Evolutionary conservation across 2,113 vertebrate species (phyloP).

Genomic region (Loxodonta africana): DNA sequence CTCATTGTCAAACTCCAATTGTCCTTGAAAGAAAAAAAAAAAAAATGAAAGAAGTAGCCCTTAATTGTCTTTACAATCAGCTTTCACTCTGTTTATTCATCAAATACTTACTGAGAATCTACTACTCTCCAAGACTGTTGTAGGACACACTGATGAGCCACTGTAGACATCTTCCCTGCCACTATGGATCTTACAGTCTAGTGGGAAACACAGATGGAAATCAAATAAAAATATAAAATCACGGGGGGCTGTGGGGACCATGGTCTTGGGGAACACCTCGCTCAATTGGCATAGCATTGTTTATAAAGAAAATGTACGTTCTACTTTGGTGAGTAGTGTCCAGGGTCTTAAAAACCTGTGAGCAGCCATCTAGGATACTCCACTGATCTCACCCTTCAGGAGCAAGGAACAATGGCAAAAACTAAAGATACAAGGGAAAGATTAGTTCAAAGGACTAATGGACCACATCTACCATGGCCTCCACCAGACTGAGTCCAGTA

Average conservation of each 20-base stretch:
- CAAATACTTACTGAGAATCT: not conserved
- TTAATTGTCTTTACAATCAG: not conserved
- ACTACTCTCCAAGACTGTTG: not conserved
- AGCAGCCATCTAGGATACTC: too few relatives aligned
- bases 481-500: too few relatives aligned
- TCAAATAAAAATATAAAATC: not conserved
- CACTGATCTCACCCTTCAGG: too few relatives aligned
- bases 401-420: too few relatives aligned
- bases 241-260: not conserved
- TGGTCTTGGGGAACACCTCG: too few relatives aligned
- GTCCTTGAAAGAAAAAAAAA: not conserved
- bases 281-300: too few relatives aligned
- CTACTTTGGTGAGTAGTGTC: too few relatives aligned
- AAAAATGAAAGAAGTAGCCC: not conserved
- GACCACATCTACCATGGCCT: too few relatives aligned
- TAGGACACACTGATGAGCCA: not conserved
- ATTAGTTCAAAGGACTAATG: too few relatives aligned
- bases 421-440: too few relatives aligned
- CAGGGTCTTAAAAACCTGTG: too few relatives aligned
- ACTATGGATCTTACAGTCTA: not conserved
- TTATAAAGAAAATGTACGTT: too few relatives aligned
- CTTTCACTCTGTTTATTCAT: not conserved
- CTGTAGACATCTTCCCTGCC: not conserved
- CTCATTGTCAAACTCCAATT: not conserved
- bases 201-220: not conserved